Percentiles rank a stretch among this genome's conserved stretches.
Evolutionary conservation across 35 echinoderm and acorn worm species (phyloP).

Genomic region (Stichopus chloronotus): DNA sequence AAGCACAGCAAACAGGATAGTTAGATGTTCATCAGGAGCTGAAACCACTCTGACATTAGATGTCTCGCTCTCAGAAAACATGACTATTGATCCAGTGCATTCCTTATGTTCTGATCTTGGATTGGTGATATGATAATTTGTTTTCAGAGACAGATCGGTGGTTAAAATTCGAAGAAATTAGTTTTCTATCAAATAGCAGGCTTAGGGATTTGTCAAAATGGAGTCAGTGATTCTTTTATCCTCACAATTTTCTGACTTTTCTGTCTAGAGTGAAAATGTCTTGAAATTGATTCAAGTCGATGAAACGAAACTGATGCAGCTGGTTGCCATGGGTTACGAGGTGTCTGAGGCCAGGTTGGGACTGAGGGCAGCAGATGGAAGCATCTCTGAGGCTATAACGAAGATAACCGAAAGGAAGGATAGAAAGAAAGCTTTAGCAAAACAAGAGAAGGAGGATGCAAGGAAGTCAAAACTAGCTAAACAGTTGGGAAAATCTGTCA

Average conservation of each 20-base stretch:
- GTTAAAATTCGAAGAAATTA: too few species aligned
- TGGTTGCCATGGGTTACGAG: constrained; percentile 87
- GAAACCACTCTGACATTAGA: too few species aligned
- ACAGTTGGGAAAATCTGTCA: constrained; percentile 84
- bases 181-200: too few species aligned
- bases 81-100: too few species aligned
- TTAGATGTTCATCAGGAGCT: too few species aligned
- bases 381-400: constrained; percentile 73
- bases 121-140: too few species aligned
- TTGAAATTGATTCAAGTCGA: constrained; percentile 83
- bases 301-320: constrained; percentile 89
- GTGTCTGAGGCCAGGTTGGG: constrained; percentile 87
- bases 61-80: too few species aligned
- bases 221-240: background rate
- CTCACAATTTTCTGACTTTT: background rate
- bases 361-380: constrained; percentile 81
- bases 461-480: constrained; percentile 64
- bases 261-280: constrained; percentile 65
- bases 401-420: constrained; percentile 90
- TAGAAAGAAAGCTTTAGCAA: constrained; percentile 69
- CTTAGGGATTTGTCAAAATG: too few species aligned
- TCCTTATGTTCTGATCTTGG: too few species aligned
- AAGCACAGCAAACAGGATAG: too few species aligned
- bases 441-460: constrained; percentile 79
- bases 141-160: too few species aligned